Evolutionary conservation across 1,140 invertebrate species (phyloP).

Genomic region (Nylanderia fulva): DNA sequence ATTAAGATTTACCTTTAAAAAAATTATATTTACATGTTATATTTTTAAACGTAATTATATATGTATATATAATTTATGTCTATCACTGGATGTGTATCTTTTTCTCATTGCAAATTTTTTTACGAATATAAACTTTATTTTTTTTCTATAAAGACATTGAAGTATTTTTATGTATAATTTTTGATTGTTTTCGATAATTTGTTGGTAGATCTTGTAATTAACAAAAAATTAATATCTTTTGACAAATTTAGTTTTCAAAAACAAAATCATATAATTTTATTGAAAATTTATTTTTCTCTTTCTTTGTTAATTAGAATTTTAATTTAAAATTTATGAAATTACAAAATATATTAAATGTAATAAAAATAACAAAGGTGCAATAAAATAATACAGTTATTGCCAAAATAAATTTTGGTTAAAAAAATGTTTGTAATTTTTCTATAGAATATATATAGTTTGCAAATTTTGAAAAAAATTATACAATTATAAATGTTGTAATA

Average conservation of each 20-base stretch:
- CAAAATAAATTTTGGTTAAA: neutral
- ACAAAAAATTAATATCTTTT: neutral
- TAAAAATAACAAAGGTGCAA: neutral
- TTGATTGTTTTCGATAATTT: no score
- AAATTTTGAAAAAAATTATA: neutral
- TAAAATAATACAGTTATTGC: neutral
- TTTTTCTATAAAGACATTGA: no score
- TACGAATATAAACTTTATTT: no score
- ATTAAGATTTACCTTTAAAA: no score
- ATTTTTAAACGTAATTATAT: no score
- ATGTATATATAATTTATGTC: no score
- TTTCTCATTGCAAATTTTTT: no score
- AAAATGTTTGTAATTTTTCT: neutral
- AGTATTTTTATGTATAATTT: no score
- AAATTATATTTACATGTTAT: no score
- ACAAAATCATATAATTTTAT: neutral
- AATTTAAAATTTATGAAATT: neutral
- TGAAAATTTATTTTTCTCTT: neutral
- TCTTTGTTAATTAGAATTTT: neutral
- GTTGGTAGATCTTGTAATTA: no score
- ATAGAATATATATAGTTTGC: neutral
- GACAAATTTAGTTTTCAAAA: neutral
- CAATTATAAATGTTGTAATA: conserved; percentile 4
- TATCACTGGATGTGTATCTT: no score
- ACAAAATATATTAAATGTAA: neutral